Base-by-base conservation (phyloP, 30 jellyfish, hydroid and myxozoan genomes). In the Hydractinia echinata region DNA sequence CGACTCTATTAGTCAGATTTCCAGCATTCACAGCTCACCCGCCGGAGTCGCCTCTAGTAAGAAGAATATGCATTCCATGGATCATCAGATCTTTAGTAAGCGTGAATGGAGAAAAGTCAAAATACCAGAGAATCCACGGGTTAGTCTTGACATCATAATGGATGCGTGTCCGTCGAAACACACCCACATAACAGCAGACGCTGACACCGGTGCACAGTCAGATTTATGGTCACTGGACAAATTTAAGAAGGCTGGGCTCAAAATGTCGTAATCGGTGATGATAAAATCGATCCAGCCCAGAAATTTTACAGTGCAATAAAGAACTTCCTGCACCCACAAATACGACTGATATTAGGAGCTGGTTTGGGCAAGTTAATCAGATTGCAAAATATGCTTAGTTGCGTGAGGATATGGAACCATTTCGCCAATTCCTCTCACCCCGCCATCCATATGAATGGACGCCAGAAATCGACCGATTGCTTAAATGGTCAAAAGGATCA, bases 141-240 rank as follows among this genome's bases (percentile, higher is more conserved):
- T 56, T n/a, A 10, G n/a, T 9, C 68, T 56, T 10, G 13, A 56
- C 13, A 10, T 56, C 68, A 9, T n/a, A n/a, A 56, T 56, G 10
- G n/a, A 56, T 10, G 68, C 13, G 13, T n/a, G 68, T n/a, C 68
- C 68, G 10, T n/a, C 10, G 68, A n/a, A 56, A 56, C n/a, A 10
- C 10, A n/a, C n/a, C n/a, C 13, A 56, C n/a, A n/a, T 56, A 10
- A 56, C 68, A 10, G 13, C 68, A 9, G 68, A 9, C n/a, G 68
- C 68, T 56, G 68, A 56, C n/a, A 56, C 68, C 10, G 68, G 68
- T 9, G 68, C 68, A 10, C 68, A 56, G n/a, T 56, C 68, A 56
- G 68, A 56, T n/a, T n/a, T 56, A 56, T 56, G 68, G 68, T 56
- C 68, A n/a, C n/a, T 56, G n/a, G 68, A n/a, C 13, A n/a, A 56